Evolutionary conservation across 2,113 vertebrate genomes (phyloP).

Genomic region (Xenopus tropicalis): DNA sequence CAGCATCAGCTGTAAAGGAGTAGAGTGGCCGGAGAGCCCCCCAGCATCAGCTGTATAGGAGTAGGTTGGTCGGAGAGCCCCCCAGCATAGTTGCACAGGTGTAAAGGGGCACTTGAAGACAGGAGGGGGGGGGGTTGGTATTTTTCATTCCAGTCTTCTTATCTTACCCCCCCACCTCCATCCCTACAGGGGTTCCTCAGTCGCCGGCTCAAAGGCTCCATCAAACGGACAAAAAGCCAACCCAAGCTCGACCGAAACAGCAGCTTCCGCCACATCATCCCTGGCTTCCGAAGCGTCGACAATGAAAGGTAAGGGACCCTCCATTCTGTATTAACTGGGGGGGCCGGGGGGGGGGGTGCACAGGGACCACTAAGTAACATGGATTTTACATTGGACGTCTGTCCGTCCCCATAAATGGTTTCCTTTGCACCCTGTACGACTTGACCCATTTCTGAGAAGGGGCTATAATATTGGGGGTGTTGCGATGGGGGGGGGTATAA

Average conservation of each 20-base stretch:
- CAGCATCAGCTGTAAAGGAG: conserved; percentile 40
- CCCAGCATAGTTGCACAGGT: too few species aligned
- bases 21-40: conserved; percentile 36
- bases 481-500: too few species aligned
- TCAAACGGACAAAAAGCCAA: conserved; percentile 98
- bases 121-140: too few species aligned
- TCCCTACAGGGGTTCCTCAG: conserved; percentile 80
- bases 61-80: too few species aligned
- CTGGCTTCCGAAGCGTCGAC: conserved; percentile 90
- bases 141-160: conserved; percentile 49
- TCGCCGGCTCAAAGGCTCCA: conserved; percentile 91
- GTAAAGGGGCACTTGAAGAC: too few species aligned
- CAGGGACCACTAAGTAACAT: too few species aligned
- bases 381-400: too few species aligned
- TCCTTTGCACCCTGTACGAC: too few species aligned
- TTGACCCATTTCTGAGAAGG: too few species aligned
- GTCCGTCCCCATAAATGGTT: too few species aligned
- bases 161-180: conserved; percentile 55
- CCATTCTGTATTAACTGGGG: not conserved
- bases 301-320: conserved; percentile 79
- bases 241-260: conserved; percentile 97
- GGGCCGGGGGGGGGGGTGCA: too few species aligned
- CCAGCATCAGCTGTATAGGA: conserved; percentile 40
- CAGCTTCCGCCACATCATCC: conserved; percentile 97
- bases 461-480: too few species aligned